Evolutionary conservation across 1,140 invertebrate species (phyloP), one percentile per base, ranked within the genome.

Genomic region (Araneus ventricosus): DNA sequence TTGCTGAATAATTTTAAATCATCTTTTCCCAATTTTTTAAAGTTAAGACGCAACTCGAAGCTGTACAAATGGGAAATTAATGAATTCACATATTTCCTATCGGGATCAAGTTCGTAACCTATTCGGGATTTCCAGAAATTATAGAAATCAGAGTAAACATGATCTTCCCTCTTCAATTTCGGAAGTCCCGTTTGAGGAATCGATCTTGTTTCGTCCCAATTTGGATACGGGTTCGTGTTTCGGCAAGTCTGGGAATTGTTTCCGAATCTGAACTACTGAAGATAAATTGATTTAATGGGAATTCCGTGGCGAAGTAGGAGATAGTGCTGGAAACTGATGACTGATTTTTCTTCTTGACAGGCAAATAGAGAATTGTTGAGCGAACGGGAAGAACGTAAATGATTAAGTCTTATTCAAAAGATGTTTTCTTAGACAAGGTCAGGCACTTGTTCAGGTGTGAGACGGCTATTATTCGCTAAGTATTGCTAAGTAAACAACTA

Each of bases 201-300:
- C 30, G 67, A 75, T 34, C 17, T 22, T 75, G 10, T 34, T 75
- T 22, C 34, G 37, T 37, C 20, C 70, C 70, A 75, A 75, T 37
- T 75, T 20, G 37, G 70, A 75, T 37, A 34, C 70, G 70, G 70
- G 70, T 45, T 84, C 80, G 39, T 27, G 22, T 84, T 45, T 84
- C 80, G 5, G 10, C 24, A 45, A 45, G 27, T 45, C n/a, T 24
- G 24, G 24, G 80, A n/a, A 84, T 52, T 45, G 30, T 84, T 84
- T 75, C 70, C 30, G 34, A 75, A 34, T 34, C 34, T 30, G 70
- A 75, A 75, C 4, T 75, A 10, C 70, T 20, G 30, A 20, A 34
- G 34, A 75, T 2, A 37, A 10, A 34, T 75, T 75, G 30, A 34
- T 75, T 75, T 75, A 75, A 75, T 4, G 67, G 27, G 70, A 75